These are phyloP conservation scores for Rhamnusium bicolor DNA, from an alignment of 2,888 invertebrate species.

Conservation along the genomic window DNA sequence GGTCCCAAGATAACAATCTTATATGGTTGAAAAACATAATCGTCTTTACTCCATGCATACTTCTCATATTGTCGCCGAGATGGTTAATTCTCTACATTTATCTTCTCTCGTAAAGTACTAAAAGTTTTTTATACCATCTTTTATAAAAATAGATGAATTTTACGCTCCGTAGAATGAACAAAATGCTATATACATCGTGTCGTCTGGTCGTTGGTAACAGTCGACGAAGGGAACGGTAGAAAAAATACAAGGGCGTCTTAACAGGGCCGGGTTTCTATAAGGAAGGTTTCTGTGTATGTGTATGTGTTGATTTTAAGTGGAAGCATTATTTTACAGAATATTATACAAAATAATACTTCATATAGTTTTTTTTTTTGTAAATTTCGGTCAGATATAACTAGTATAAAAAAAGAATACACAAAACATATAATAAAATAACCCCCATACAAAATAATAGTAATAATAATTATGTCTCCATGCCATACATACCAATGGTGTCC, in stretches of 20 bases:
- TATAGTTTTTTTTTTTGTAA: no score
- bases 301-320: no score
- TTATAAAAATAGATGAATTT: slow-evolving; percentile 25
- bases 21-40: slow-evolving; percentile 20
- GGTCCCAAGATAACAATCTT: slow-evolving; percentile 26
- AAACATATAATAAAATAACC: no score
- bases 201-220: not conserved
- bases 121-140: slow-evolving; percentile 9
- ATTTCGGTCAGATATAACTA: no score
- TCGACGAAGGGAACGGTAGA: not conserved
- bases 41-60: slow-evolving; percentile 22
- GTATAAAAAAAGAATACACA: no score
- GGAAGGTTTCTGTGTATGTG: not conserved
- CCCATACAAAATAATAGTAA: no score
- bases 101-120: slow-evolving; percentile 19
- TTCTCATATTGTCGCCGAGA: slow-evolving; percentile 20
- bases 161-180: slow-evolving; percentile 6
- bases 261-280: not conserved
- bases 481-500: no score
- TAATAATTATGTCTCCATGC: no score
- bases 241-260: not conserved
- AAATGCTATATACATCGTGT: slow-evolving; percentile 18
- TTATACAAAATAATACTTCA: no score
- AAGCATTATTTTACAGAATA: no score
- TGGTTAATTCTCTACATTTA: slow-evolving; percentile 20